phyloP scores from a whole-genome alignment of 2,113 vertebrate genomes.

The Accipiter virgatus region DNA sequence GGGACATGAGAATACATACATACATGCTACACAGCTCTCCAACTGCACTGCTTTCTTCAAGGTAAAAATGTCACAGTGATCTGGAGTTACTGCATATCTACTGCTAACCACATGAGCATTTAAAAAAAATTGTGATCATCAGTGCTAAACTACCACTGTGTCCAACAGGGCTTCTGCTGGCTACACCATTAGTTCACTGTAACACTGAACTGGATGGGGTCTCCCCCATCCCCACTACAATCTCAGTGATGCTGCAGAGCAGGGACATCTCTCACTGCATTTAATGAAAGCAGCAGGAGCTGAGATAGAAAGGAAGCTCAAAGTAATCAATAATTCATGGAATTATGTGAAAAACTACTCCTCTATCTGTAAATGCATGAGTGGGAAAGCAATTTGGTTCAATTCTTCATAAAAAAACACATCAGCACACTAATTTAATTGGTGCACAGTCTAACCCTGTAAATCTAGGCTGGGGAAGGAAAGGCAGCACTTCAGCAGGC shows the following conservation, averaged over 20 bases:
- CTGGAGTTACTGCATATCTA: neutral
- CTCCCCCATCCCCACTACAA: accelerated
- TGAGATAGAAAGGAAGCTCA: neutral
- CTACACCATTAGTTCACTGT: neutral
- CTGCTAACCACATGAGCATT: neutral
- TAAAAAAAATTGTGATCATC: neutral
- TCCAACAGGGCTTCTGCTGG: neutral
- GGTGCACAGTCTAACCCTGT: accelerated
- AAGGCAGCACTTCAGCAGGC: neutral
- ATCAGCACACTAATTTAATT: neutral
- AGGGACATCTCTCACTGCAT: neutral
- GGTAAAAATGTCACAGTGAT: neutral
- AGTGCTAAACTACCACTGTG: neutral
- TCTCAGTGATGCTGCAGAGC: neutral
- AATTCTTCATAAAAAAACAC: neutral
- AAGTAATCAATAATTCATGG: neutral
- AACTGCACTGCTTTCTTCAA: neutral
- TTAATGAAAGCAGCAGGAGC: neutral
- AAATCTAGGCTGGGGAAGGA: neutral
- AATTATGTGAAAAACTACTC: neutral
- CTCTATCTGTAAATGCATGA: neutral
- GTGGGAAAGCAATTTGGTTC: neutral
- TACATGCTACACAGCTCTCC: neutral
- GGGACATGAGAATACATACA: neutral
- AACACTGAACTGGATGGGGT: neutral